Conservation (phyloP, 2,113 vertebrate species). For the Plestiodon gilberti region DNA sequence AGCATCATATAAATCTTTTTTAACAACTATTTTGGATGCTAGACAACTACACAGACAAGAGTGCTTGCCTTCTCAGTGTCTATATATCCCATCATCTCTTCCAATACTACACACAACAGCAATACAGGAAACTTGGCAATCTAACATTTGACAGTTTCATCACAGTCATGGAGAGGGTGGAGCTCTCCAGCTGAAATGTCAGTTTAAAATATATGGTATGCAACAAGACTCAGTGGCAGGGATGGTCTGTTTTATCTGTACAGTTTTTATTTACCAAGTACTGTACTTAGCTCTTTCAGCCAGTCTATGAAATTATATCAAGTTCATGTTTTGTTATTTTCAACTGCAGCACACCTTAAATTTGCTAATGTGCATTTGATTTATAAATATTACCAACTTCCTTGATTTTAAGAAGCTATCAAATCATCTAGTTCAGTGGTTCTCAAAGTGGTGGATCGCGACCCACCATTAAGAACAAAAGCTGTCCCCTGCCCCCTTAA, state of each 20-base stretch:
- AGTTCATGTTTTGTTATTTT: background rate
- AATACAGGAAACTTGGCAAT: background rate
- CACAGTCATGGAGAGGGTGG: background rate
- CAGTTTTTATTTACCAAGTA: background rate
- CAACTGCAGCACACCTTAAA: background rate
- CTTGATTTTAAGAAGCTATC: background rate
- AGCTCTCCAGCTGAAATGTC: background rate
- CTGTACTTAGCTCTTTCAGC: background rate
- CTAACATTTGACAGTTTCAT: background rate
- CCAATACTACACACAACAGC: background rate
- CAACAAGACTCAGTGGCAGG: background rate
- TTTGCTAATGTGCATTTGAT: background rate
- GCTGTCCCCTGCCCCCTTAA: too few relatives aligned
- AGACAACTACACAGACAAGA: background rate
- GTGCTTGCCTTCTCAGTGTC: background rate
- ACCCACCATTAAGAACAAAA: too few relatives aligned
- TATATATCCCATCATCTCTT: background rate
- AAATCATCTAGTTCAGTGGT: too few relatives aligned
- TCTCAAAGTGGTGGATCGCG: too few relatives aligned
- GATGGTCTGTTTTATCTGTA: background rate
- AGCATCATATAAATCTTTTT: too few relatives aligned
- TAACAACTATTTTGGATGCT: background rate
- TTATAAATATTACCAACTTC: background rate
- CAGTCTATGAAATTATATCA: background rate
- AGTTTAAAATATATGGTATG: background rate